These are phyloP conservation scores for Axinella damicornis DNA, from an alignment of 37 sponge, comb jelly and placozoan species.

Conservation along the genomic window DNA sequence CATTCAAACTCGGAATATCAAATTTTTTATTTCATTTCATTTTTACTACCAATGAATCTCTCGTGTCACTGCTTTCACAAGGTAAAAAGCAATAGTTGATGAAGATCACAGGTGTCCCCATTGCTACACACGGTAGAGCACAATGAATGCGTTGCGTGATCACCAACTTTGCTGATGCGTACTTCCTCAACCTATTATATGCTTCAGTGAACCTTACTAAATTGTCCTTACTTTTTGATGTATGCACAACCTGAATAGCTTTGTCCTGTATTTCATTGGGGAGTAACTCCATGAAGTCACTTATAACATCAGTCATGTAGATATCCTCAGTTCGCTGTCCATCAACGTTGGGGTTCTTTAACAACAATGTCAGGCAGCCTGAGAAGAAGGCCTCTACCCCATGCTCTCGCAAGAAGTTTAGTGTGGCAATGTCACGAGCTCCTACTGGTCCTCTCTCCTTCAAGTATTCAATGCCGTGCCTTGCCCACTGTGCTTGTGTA, in stretches of 20 bases:
- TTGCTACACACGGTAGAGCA: background rate
- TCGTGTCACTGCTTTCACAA: no score
- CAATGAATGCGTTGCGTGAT: constrained; percentile 31
- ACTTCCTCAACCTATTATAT: background rate
- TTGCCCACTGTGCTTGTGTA: background rate
- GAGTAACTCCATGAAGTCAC: background rate
- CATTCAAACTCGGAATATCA: background rate
- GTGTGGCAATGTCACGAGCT: background rate
- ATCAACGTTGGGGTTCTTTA: no score
- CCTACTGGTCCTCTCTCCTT: background rate
- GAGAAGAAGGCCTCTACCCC: background rate
- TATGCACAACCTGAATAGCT: background rate
- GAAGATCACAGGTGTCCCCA: background rate
- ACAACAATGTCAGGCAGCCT: background rate
- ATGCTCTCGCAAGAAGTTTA: background rate
- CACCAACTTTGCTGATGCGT: constrained; percentile 11
- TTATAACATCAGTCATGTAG: background rate
- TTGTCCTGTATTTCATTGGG: background rate
- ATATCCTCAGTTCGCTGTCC: no score
- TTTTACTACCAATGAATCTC: background rate
- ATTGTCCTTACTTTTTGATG: no score
- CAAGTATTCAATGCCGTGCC: background rate
- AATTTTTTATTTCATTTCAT: background rate
- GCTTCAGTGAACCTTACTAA: background rate
- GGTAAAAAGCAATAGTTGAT: background rate